Base-by-base conservation (phyloP, 92 coral and sea anemone genomes). In the Umimayanthus kanabou region DNA sequence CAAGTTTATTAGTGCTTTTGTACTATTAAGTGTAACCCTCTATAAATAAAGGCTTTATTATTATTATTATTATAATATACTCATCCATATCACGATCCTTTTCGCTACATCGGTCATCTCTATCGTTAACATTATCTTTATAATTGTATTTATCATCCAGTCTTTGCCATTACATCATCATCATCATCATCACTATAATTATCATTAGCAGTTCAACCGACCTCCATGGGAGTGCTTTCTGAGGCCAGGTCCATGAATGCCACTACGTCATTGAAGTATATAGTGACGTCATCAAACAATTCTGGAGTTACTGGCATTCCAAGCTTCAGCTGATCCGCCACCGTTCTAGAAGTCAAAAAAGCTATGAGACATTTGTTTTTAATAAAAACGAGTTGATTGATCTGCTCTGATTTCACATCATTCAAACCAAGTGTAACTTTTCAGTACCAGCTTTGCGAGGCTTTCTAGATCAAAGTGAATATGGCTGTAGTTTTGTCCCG, bases 221-320 rank as follows among this genome's bases (percentile, higher is more conserved):
- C 97, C 95, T 94, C 95, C 97, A 94, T 94, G 2, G 97, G 97
- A 64, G 97, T 94, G 70, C 97, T 94, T 76, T 94, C 97, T 18
- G 97, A 94, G 49, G 97, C 92, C 65, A 94, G 92, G 86, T 94
- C 97, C 88, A 88, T 94, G 79, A 94, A 94, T 6, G 93, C 95
- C 45, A 94, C 93, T 53, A 94, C 93, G 45, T 94, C 95, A 80
- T 93, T 94, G 85, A 94, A 94, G 90, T 92, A 94, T 73, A 94
- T 94, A 15, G 97, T 94, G 45, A 94, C 97, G 43, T 94, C 97
- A 72, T 92, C 95, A 84, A 94, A 94, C 18, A 88, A 79, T 78
- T 94, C 97, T 7, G 97, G 97, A 18, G 91, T 90, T 47, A 94
- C 97, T 18, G 95, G 87, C 93, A 89, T 87, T 39, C 97, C 97